These are phyloP conservation scores for Hippocampus kuda DNA, from an alignment of 2,797 vertebrate species.

Conservation along the genomic window DNA sequence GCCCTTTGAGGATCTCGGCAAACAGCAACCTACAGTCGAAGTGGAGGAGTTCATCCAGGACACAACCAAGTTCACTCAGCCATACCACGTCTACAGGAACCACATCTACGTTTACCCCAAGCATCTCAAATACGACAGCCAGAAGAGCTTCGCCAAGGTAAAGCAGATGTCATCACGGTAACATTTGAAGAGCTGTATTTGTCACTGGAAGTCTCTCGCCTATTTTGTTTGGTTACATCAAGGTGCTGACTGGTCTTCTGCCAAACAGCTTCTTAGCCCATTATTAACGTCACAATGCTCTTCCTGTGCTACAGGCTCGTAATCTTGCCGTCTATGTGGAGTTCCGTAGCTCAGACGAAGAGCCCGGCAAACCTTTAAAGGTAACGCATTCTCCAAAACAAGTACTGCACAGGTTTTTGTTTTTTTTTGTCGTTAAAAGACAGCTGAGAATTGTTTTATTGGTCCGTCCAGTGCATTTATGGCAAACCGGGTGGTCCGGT, in stretches of 20 bases:
- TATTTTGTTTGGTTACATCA: neutral
- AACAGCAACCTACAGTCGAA: constrained; percentile 81
- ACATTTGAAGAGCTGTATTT: neutral
- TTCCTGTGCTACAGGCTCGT: constrained; percentile 76
- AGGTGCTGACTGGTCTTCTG: neutral
- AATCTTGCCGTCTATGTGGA: constrained; percentile 91
- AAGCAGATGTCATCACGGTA: neutral
- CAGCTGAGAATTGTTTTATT: neutral
- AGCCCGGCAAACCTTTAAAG: constrained; percentile 83
- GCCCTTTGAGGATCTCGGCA: constrained; percentile 77
- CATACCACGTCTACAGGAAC: constrained; percentile 88
- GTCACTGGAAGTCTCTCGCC: neutral
- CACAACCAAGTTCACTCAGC: constrained; percentile 82
- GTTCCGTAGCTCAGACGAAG: constrained; percentile 91
- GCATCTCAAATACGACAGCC: constrained; percentile 95
- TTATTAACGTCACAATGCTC: constrained; percentile 26
- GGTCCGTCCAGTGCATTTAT: constrained; percentile 81
- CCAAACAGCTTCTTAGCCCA: neutral
- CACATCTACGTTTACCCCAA: constrained; percentile 96
- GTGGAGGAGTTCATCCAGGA: constrained; percentile 93
- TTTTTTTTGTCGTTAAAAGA: neutral
- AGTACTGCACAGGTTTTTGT: neutral
- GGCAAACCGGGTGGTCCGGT: constrained; percentile 87
- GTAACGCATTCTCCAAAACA: constrained; percentile 50
- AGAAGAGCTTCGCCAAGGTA: constrained; percentile 97